phyloP scores from a whole-genome alignment of 2,797 vertebrate genomes.

The Botia almorhae region DNA sequence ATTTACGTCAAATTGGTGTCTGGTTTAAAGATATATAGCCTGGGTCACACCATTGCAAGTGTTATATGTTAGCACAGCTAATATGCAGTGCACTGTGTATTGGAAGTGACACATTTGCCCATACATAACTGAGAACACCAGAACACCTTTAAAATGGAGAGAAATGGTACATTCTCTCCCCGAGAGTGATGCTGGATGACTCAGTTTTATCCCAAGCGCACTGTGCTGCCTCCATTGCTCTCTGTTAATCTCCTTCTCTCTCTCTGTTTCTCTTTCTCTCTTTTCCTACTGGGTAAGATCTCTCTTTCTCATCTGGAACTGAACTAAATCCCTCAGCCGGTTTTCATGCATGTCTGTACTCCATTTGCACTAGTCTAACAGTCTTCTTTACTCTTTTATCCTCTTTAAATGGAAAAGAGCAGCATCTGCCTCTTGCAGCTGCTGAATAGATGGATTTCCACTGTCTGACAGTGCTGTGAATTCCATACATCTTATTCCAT shows the following conservation, averaged over 20 bases:
- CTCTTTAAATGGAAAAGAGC: constrained; percentile 2
- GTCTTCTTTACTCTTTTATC: not conserved
- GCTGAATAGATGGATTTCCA: constrained; percentile 12
- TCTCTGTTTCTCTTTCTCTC: constrained; percentile 8
- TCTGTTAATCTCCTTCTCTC: constrained; percentile 22
- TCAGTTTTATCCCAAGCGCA: constrained; percentile 38
- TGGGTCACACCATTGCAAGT: not conserved
- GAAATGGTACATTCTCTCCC: constrained; percentile 39
- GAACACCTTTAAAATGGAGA: constrained; percentile 18
- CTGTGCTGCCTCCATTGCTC: constrained; percentile 32
- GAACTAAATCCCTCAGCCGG: constrained; percentile 27
- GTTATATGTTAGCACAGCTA: not conserved
- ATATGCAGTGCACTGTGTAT: not conserved
- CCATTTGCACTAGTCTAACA: constrained; percentile 6
- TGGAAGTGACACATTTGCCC: not conserved
- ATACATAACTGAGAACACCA: not conserved
- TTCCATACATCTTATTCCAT: not conserved
- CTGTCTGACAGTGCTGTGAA: not conserved
- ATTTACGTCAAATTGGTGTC: not conserved
- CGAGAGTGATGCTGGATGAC: constrained; percentile 30
- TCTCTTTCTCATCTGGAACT: constrained; percentile 34
- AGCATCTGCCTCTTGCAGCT: not conserved
- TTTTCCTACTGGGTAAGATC: constrained; percentile 1
- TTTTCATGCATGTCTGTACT: constrained; percentile 22
- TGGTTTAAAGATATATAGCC: not conserved